Base-by-base conservation (phyloP, 2,797 vertebrate genomes). In the Ciconia nigra region DNA sequence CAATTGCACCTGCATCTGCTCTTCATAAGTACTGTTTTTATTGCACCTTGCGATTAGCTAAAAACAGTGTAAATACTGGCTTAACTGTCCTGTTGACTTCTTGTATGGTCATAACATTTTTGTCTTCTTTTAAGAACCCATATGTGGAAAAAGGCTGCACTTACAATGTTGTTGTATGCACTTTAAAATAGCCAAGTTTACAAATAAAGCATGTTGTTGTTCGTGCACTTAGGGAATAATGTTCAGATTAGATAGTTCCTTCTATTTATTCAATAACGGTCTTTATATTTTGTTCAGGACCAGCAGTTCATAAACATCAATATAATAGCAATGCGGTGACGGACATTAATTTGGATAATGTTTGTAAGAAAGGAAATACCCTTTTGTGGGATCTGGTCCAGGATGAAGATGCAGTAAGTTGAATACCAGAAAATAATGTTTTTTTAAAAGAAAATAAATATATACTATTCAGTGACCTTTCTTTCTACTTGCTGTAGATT, bases 301-400 rank as follows among this genome's bases (percentile, higher is more conserved):
- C 99, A 31, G 98, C 98, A 28, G 99, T 99, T 94, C 99, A 99
- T 96, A 99, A 99, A 72, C 99, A 99, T 96, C 99, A 99, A 71
- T 99, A 99, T 96, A 99, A 98, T 73, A 98, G 99, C 97, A 99
- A 99, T 59, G 99, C 99, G 2, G 99, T 99, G 95, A 99, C 99
- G 1, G 99, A 99, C 98, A 99, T 99, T 98, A 99, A 99, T 98
- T 98, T 99, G 97, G 99, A 99, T 98, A 99, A 99, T 62, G 99
- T 99, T 67, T 99, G 99, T 96, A 99, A 99, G 98, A 99, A 99
- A 97, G 99, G 99, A 92, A 99, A 99, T 97, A 99, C 99, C 12
- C 98, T 99, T 86, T 98, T 99, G 94, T 99, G 99, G 99, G 99
- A 99, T 97, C 98, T 99, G 98, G 99, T 99, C 74, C 99, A 99